Conservation (phyloP, 2,113 vertebrate genomes). For the Synodontis membranacea region DNA sequence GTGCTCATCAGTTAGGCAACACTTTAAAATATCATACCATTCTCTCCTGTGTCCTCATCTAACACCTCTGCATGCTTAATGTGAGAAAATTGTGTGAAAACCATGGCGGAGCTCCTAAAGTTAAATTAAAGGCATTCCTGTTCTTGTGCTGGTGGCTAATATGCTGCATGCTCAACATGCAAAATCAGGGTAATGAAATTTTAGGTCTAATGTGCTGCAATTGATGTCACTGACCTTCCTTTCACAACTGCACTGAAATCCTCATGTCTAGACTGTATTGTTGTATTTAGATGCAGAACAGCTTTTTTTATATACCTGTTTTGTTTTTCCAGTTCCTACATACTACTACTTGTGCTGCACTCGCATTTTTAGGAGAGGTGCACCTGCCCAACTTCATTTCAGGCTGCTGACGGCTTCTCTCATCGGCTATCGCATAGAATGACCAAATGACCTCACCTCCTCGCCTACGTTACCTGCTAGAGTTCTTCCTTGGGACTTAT, state of each 20-base stretch:
- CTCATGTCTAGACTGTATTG: constrained; percentile 39
- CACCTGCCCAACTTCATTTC: constrained; percentile 81
- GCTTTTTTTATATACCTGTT: constrained; percentile 4
- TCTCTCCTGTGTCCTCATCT: constrained; percentile 47
- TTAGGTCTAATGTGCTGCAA: background rate
- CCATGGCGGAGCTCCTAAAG: constrained; percentile 41
- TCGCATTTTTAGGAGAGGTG: constrained; percentile 60
- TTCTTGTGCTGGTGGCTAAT: background rate
- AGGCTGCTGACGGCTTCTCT: constrained; percentile 78
- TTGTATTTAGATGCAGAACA: constrained; percentile 10
- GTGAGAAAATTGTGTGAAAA: constrained; percentile 59
- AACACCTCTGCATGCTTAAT: constrained; percentile 51
- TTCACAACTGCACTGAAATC: constrained; percentile 39
- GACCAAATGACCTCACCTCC: constrained; percentile 79
- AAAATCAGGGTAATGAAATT: constrained; percentile 41
- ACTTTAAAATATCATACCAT: constrained; percentile 42
- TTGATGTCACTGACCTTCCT: constrained; percentile 18
- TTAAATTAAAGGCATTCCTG: constrained; percentile 37
- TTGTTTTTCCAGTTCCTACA: constrained; percentile 7
- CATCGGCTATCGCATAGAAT: constrained; percentile 72
- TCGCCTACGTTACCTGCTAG: constrained; percentile 53
- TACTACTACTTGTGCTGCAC: constrained; percentile 20
- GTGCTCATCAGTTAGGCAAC: background rate
- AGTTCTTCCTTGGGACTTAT: constrained; percentile 50
- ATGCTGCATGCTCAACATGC: background rate